Percentiles rank a stretch among this genome's conserved stretches.
These are phyloP conservation scores for Vimba vimba DNA, from an alignment of 2,113 vertebrate genomes.

Conservation along the genomic window DNA sequence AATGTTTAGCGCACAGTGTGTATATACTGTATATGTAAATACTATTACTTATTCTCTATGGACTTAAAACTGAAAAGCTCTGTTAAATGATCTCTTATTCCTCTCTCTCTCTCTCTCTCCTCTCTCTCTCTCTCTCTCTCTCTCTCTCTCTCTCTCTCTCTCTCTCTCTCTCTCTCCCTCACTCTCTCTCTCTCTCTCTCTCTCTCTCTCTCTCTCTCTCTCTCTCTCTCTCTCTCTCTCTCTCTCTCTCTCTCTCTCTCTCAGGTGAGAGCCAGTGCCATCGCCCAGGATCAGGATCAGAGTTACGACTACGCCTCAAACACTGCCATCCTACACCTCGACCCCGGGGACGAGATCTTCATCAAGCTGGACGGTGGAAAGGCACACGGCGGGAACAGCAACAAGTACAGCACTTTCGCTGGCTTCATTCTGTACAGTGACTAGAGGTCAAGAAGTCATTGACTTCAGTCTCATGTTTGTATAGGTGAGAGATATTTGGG, in stretches of 20 bases:
- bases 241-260: background rate
- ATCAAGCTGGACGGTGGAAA: slow-evolving; percentile 97
- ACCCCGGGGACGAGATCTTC: slow-evolving; percentile 94
- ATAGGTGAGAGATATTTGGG: background rate
- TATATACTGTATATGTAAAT: too few species aligned
- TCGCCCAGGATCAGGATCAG: slow-evolving; percentile 96
- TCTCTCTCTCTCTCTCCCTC: slow-evolving; percentile 20
- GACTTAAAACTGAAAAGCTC: background rate
- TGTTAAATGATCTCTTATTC: background rate
- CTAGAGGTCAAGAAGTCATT: slow-evolving; percentile 69
- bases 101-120: too few species aligned
- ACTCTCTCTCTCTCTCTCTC: slow-evolving; percentile 1
- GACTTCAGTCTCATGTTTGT: slow-evolving; percentile 1
- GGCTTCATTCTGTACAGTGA: slow-evolving; percentile 97
- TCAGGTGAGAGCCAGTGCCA: slow-evolving; percentile 95
- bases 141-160: background rate
- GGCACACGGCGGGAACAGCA: slow-evolving; percentile 96
- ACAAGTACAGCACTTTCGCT: slow-evolving; percentile 98
- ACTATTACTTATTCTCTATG: too few species aligned
- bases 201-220: background rate
- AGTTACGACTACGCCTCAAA: slow-evolving; percentile 99
- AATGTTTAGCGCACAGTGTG: too few species aligned
- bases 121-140: background rate
- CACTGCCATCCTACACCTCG: slow-evolving; percentile 95
- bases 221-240: background rate